phyloP scores from a whole-genome alignment of 2,888 invertebrate genomes.

The Norana najaformis region DNA sequence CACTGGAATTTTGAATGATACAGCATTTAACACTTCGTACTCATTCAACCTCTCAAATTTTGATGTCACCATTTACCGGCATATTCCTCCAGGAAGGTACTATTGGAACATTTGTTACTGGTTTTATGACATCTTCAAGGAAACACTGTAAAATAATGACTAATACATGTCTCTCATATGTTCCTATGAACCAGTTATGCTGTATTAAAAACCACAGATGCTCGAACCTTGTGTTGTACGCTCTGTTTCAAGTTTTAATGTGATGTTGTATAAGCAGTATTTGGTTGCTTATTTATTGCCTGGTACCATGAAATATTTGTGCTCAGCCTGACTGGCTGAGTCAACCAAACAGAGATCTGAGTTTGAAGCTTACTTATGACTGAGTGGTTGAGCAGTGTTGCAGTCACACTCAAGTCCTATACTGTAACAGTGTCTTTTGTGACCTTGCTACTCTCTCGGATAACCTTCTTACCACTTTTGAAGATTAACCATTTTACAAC shows the following conservation, averaged over 20 bases:
- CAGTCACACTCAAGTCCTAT: not conserved
- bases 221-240: not conserved
- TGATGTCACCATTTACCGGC: not conserved
- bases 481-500: not conserved
- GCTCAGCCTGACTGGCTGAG: no score
- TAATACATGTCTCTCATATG: not conserved
- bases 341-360: not conserved
- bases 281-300: not conserved
- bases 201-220: not conserved
- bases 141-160: not conserved
- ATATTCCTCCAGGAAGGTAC: slow-evolving; percentile 23
- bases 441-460: not conserved
- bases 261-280: not conserved
- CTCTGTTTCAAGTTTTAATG: not conserved
- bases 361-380: not conserved
- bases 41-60: slow-evolving; percentile 17
- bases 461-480: not conserved
- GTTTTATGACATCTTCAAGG: not conserved
- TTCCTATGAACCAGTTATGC: not conserved
- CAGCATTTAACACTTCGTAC: not conserved
- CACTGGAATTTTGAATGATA: not conserved
- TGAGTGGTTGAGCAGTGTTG: not conserved
- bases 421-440: not conserved
- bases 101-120: not conserved
- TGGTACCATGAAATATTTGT: not conserved